Evolutionary conservation across 2,888 invertebrate species (phyloP).

Genomic region (Nomada goodeniana): DNA sequence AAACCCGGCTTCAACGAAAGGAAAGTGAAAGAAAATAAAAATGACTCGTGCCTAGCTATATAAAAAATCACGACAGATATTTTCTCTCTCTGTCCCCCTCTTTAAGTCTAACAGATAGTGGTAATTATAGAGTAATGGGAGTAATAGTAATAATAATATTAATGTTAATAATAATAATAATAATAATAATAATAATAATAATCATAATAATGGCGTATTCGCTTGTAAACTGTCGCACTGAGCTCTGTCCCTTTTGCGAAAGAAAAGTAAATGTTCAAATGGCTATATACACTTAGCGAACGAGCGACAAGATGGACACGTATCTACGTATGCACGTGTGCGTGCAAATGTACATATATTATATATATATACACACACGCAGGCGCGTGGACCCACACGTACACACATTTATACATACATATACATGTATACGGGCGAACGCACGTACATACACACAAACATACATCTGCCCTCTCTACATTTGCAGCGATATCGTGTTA

Average conservation of each 20-base stretch:
- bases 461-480: conserved; percentile 4
- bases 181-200: background rate
- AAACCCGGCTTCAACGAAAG: background rate
- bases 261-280: conserved; percentile 16
- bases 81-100: background rate
- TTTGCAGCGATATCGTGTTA: background rate
- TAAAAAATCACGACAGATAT: conserved; percentile 31
- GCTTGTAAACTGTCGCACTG: conserved; percentile 27
- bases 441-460: background rate
- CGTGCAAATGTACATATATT: background rate
- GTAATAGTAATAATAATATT: background rate
- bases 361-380: background rate
- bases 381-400: too few species aligned
- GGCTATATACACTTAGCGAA: conserved; percentile 55
- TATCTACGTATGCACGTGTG: background rate
- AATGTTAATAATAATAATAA: background rate
- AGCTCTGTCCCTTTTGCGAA: conserved; percentile 39
- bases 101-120: conserved; percentile 11
- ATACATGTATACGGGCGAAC: background rate
- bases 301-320: conserved; percentile 31
- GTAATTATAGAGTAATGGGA: background rate
- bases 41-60: conserved; percentile 17
- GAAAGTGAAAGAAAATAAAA: conserved; percentile 19
- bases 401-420: background rate
- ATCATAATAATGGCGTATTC: conserved; percentile 10